Base-by-base conservation (phyloP, 2,888 invertebrate genomes). In the Monochamus alternatus region DNA sequence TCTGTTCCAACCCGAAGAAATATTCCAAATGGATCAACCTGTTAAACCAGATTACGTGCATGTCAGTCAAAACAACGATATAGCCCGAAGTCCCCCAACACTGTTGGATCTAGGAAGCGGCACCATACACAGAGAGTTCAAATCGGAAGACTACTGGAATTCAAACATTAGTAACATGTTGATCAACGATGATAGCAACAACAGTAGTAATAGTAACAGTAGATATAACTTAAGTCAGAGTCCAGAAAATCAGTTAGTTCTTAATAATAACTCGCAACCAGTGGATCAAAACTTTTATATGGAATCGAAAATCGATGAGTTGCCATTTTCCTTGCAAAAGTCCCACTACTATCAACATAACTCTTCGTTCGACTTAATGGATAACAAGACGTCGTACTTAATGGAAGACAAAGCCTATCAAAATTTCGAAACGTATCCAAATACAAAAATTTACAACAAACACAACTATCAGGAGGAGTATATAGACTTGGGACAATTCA, bases 1-100 rank as follows among this genome's bases (percentile, higher is more conserved):
- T 83, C 90, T 94, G 38, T 94, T 94, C 86, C 94, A 94, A 85
- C 94, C 95, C 0, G 94, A 94, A 85, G 94, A 95, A 87, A 94
- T 95, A 78, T 95, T 95, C 88, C 94, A 94, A 86, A 88, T 94
- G 75, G 94, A 94, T 84, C 94, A 94, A 85, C 94, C 94, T 0
- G 90, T 94, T 55, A 89, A 93, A 81, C 89, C 93, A 0, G 93
- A 94, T 83, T 93, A 92, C 80, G 82, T 87, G 0, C 88, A 90
- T 77, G 91, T 91, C 80, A 89, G 89, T 67, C 81, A 84, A n/a
- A 72, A 72, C 59, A 80, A 73, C 47, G 89, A 87, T 75, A 87
- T 91, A 0, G 86, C 92, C 10, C 90, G 92, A 83, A 94, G 94
- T 0, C 94, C 94, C 0, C 92, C 94, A 0, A 94, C 94, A 0